Base-by-base conservation (phyloP, 2,113 vertebrate genomes). In the Peromyscus californicus region DNA sequence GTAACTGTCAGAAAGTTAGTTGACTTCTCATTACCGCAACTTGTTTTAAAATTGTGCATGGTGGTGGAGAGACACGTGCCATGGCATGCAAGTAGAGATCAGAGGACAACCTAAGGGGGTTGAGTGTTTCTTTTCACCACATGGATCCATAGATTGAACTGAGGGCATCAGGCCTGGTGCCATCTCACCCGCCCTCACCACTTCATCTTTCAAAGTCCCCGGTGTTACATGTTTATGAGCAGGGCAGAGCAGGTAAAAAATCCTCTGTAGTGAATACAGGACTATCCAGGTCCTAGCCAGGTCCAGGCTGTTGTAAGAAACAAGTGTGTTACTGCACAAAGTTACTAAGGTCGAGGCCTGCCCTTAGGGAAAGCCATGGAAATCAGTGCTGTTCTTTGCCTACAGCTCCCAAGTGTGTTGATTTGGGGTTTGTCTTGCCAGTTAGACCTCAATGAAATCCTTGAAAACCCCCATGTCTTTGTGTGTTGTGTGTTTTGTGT, bases 331-430 rank as follows among this genome's bases (percentile, higher is more conserved):
- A 39, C 39, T 33, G 45, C 39, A 3, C 63, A 21, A 59, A 45
- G 29, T 36, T 63, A 21, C 57, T 33, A 45, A 22, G 51, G 57
- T 36, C 39, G 36, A 67, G 16, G 67, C 33, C 24, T 22, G 48
- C 39, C 29, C 6, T 2, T 3, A 21, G 13, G 3, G 13, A 45
- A 57, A 12, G 9, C 19, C 4, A 3, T 17, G 0, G 22, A 76
- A 67, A 61, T 42, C 61, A 10, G 26, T 51, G 69, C 57, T 69
- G 10, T 42, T 21, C 21, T 92, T 48, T 48, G 42, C 31, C 16
- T 24, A 21, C 5, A 42, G 39, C 39, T 63, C 26, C 76, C 29
- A 84, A 22, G 7, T 31, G 16, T 70, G 48, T 42, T 88, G 36
- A 6, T 59, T 48, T 26, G 63, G 10, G 39, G 6, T 79, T 61